These are phyloP conservation scores for Tryphoninae sp. DNA, from an alignment of 2,888 invertebrate species.

Conservation along the genomic window DNA sequence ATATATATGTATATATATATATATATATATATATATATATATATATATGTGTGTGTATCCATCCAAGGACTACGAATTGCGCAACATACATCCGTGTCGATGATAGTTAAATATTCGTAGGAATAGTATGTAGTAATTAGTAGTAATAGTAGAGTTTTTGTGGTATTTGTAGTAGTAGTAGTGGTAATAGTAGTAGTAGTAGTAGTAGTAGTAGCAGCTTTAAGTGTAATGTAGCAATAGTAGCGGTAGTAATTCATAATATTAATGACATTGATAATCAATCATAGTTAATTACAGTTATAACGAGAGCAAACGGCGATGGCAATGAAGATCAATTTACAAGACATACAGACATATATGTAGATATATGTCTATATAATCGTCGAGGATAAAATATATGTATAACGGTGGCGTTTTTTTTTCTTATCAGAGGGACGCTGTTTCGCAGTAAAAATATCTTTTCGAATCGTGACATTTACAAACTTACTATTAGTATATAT, in stretches of 20 bases:
- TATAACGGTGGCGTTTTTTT: slow-evolving; percentile 32
- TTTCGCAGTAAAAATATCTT: slow-evolving; percentile 66
- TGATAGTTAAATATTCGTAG: slow-evolving; percentile 56
- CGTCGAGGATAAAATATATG: slow-evolving; percentile 37
- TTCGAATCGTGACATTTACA: slow-evolving; percentile 64
- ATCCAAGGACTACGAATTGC: slow-evolving; percentile 46
- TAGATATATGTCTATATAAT: slow-evolving; percentile 46
- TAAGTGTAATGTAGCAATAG: slow-evolving; percentile 59
- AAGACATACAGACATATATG: not conserved
- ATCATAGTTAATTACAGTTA: slow-evolving; percentile 53
- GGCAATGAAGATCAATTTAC: slow-evolving; percentile 52
- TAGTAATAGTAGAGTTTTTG: slow-evolving; percentile 56
- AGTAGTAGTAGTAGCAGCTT: slow-evolving; percentile 57
- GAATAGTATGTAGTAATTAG: slow-evolving; percentile 53
- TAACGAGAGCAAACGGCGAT: slow-evolving; percentile 58
- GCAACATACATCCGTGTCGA: slow-evolving; percentile 50
- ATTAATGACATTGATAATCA: slow-evolving; percentile 59
- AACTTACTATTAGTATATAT: slow-evolving; percentile 56
- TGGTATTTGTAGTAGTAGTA: slow-evolving; percentile 58
- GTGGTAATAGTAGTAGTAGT: slow-evolving; percentile 57
- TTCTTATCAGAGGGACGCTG: slow-evolving; percentile 39
- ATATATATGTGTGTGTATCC: slow-evolving; percentile 10
- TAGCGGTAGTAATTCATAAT: slow-evolving; percentile 57
- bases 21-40: not conserved
- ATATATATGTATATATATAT: slow-evolving; percentile 10